Evolutionary conservation across 92 coral and sea anemone genomes (phyloP).

Genomic region (Phenganax stokvisi): DNA sequence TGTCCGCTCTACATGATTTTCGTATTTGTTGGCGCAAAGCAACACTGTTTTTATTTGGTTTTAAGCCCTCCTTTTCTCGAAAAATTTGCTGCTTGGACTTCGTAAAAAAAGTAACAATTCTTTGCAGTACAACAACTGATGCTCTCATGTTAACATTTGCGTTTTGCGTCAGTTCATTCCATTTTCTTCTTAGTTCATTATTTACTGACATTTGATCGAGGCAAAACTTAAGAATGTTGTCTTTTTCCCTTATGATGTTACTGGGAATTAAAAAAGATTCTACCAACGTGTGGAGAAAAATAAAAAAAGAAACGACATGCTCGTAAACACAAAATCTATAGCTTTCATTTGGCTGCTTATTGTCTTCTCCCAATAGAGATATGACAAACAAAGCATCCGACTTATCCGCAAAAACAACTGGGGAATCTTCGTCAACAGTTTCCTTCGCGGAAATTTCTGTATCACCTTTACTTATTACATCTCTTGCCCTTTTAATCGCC

Average conservation of each 20-base stretch:
- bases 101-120: conserved; percentile 15
- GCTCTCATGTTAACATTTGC: conserved; percentile 7
- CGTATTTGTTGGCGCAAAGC: conserved; percentile 12
- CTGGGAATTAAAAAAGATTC: neutral
- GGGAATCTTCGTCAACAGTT: neutral
- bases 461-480: conserved; percentile 6
- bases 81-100: conserved; percentile 31
- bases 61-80: conserved; percentile 29
- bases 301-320: conserved; percentile 24
- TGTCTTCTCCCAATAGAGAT: conserved; percentile 13
- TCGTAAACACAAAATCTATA: conserved; percentile 13
- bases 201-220: neutral
- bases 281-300: conserved; percentile 14
- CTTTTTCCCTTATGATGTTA: neutral
- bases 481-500: conserved; percentile 38
- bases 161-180: neutral
- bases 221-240: neutral
- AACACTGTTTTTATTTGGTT: conserved; percentile 26
- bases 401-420: conserved; percentile 9
- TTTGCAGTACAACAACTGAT: conserved; percentile 26
- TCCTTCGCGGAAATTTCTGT: conserved; percentile 1
- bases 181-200: conserved; percentile 9
- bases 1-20: neutral
- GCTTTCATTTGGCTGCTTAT: neutral
- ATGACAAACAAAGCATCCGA: conserved; percentile 12